These are phyloP conservation scores for Cossypha caffra DNA, from an alignment of 2,797 vertebrate species.

Conservation along the genomic window DNA sequence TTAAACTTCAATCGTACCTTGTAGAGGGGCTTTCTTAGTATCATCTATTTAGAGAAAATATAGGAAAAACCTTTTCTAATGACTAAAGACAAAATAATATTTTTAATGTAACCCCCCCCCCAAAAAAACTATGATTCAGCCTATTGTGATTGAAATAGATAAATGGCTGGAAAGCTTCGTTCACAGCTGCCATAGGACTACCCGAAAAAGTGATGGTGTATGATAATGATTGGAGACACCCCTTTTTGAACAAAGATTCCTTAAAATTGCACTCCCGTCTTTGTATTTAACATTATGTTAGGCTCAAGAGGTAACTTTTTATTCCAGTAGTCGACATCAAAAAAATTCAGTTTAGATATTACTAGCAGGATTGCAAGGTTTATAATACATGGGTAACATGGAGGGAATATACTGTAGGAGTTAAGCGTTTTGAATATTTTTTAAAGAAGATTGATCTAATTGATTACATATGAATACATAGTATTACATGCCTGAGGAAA, in stretches of 20 bases:
- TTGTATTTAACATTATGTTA: neutral
- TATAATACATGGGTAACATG: neutral
- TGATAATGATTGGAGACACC: neutral
- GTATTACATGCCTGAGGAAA: neutral
- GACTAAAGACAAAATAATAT: neutral
- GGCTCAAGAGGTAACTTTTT: slow-evolving; percentile 4
- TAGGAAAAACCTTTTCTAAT: neutral
- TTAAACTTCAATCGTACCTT: neutral
- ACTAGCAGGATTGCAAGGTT: slow-evolving; percentile 7
- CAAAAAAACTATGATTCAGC: neutral
- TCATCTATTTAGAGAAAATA: neutral
- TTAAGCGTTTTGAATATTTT: neutral
- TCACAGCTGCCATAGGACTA: neutral
- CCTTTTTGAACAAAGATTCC: neutral
- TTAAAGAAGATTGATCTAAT: neutral
- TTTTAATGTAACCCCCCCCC: neutral
- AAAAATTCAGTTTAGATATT: neutral
- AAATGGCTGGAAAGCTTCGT: neutral
- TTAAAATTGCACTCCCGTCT: neutral
- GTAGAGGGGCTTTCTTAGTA: neutral
- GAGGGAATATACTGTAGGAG: neutral
- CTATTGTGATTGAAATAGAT: neutral
- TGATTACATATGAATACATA: neutral
- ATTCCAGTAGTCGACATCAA: neutral
- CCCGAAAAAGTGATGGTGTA: neutral